Evolutionary conservation across 2,113 vertebrate species (phyloP).

Genomic region (Conger conger): DNA sequence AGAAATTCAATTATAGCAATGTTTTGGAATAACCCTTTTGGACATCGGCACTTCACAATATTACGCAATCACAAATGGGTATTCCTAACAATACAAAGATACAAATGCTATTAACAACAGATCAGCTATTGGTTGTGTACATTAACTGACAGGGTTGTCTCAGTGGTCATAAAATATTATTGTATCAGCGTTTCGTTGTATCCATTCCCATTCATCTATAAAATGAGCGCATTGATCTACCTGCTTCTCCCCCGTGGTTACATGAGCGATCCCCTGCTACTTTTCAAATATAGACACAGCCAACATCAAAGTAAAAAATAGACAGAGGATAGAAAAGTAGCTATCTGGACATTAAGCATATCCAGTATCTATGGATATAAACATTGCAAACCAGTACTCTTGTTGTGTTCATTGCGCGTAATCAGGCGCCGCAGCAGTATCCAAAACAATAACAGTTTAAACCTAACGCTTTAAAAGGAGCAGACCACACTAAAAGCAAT

Average conservation of each 20-base stretch:
- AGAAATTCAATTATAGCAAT: background rate
- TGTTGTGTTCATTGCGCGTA: background rate
- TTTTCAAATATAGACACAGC: background rate
- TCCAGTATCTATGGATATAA: background rate
- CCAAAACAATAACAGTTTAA: background rate
- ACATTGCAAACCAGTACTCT: background rate
- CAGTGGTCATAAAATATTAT: background rate
- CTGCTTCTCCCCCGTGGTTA: background rate
- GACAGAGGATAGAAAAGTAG: background rate
- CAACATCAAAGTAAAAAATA: background rate
- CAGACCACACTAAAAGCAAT: too few relatives aligned
- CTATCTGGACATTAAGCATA: too few relatives aligned
- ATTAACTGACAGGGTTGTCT: slow-evolving; percentile 1
- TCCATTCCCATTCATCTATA: background rate
- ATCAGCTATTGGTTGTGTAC: background rate
- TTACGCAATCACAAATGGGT: background rate
- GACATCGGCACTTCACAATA: background rate
- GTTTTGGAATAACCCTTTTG: background rate
- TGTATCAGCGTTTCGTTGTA: background rate
- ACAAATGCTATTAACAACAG: background rate
- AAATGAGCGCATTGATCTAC: background rate
- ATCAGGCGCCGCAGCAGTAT: background rate
- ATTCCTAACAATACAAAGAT: background rate
- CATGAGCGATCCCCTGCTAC: background rate
- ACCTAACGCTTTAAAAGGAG: too few relatives aligned